phyloP scores from a whole-genome alignment of 2,888 invertebrate genomes.

The Scaptomyza caliginosa region DNA sequence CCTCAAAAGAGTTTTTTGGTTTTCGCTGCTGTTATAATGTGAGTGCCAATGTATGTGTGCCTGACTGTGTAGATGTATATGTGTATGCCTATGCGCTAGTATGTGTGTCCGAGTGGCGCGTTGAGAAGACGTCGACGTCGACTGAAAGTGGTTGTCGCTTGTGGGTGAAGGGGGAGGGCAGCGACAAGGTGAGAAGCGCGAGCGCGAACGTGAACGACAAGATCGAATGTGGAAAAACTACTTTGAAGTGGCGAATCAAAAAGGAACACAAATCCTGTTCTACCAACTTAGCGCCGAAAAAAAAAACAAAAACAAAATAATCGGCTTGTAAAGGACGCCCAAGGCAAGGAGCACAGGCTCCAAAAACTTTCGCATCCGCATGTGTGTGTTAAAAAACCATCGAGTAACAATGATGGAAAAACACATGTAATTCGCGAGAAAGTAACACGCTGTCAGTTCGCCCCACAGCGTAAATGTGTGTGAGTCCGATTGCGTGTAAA shows the following conservation, averaged over 20 bases:
- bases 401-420: conserved; percentile 48
- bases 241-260: conserved; percentile 62
- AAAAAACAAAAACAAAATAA: conserved; percentile 18
- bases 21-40: conserved; percentile 61
- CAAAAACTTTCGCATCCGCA: conserved; percentile 23
- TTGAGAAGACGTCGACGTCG: conserved; percentile 67
- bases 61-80: conserved; percentile 12
- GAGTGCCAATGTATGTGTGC: conserved; percentile 43
- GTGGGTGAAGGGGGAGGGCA: conserved; percentile 52
- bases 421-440: conserved; percentile 80
- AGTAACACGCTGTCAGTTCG: conserved; percentile 79
- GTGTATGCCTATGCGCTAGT: conserved; percentile 22
- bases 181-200: conserved; percentile 69
- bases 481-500: conserved; percentile 39
- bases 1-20: conserved; percentile 75
- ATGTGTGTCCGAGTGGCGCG: conserved; percentile 58
- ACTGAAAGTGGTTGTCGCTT: conserved; percentile 75
- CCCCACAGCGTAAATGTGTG: conserved; percentile 47
- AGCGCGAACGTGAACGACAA: conserved; percentile 60
- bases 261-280: conserved; percentile 33
- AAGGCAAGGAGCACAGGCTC: conserved; percentile 6
- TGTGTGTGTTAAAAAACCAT: conserved; percentile 7
- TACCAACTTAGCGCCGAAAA: conserved; percentile 43
- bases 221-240: conserved; percentile 77
- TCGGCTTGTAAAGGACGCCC: conserved; percentile 20